Evolutionary conservation across 1,140 invertebrate genomes (phyloP).

Genomic region (Pogonognathellus flavescens): DNA sequence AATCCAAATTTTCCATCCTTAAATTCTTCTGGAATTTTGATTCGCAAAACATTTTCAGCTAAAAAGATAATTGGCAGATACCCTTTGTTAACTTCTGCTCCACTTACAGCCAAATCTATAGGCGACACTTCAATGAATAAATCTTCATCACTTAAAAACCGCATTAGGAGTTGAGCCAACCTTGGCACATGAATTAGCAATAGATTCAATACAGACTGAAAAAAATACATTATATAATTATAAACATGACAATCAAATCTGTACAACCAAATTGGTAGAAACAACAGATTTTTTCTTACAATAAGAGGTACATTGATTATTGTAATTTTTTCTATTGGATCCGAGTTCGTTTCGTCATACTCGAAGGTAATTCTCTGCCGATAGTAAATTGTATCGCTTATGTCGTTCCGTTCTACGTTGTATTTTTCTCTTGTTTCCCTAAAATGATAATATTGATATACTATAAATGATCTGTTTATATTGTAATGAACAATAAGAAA

Average conservation of each 20-base stretch:
- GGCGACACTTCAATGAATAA: neutral
- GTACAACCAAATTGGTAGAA: neutral
- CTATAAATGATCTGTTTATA: too few relatives aligned
- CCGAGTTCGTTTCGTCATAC: neutral
- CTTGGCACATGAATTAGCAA: neutral
- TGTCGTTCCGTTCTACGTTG: neutral
- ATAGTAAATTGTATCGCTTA: neutral
- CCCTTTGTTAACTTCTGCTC: neutral
- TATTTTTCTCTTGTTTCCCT: slow-evolving; percentile 13
- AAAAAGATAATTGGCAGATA: neutral
- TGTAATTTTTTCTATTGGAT: neutral
- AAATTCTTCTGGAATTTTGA: slow-evolving; percentile 2
- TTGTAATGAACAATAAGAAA: too few relatives aligned
- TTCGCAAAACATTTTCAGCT: neutral
- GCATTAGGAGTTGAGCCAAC: neutral
- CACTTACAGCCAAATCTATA: neutral
- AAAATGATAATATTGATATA: too few relatives aligned
- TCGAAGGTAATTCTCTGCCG: neutral
- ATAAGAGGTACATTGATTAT: slow-evolving; percentile 6
- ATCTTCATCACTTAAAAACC: neutral
- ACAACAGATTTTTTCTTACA: neutral
- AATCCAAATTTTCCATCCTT: neutral
- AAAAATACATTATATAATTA: neutral
- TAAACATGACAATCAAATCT: neutral
- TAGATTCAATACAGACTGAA: slow-evolving; percentile 1